Evolutionary conservation across 2,113 vertebrate species (phyloP), one percentile per base, ranked within the genome.

Genomic region (Aythya baeri): DNA sequence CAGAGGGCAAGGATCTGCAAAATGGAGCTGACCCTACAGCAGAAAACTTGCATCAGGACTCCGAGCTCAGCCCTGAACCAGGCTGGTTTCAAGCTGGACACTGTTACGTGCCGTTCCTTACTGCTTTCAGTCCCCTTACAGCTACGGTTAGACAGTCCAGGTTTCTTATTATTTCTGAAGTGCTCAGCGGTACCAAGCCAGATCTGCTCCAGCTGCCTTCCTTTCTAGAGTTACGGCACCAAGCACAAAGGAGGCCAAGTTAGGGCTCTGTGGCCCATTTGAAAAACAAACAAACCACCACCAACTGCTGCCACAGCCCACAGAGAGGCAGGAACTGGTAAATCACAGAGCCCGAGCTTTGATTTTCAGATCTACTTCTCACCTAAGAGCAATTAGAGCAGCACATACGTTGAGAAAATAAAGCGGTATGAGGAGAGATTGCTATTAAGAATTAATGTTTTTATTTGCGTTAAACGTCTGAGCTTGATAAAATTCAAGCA

Each of bases 401-500:
- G n/a, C 41, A 34, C 8, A 50, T 11, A 77, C 79, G 75, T 79
- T 7, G 9, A 77, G 31, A 52, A 44, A 88, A 63, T 2, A 15
- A 68, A 78, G 22, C 11, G 13, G 23, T 86, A 14, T 11, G 31
- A 27, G 75, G 83, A 88, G 43, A 77, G 46, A 5, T 3, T 29
- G 38, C 54, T 86, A 34, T 91, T 88, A 43, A 89, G 83, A 96
- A 96, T 85, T 87, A 83, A 90, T 77, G 46, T 9, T 78, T 86
- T 44, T 38, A 17, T 81, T 81, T 71, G 36, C 79, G 25, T 52
- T 93, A 66, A 92, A 79, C 55, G 44, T 49, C 52, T 41, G 55
- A 66, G 29, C 13, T 34, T 68, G 58, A 8, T 58, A 31, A 77
- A 72, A 54, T 46, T 61, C 72, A 87, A 74, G 85, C 78, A 93